These are phyloP conservation scores for Gambelia wislizenii DNA, from an alignment of 2,797 vertebrate species.

Conservation along the genomic window DNA sequence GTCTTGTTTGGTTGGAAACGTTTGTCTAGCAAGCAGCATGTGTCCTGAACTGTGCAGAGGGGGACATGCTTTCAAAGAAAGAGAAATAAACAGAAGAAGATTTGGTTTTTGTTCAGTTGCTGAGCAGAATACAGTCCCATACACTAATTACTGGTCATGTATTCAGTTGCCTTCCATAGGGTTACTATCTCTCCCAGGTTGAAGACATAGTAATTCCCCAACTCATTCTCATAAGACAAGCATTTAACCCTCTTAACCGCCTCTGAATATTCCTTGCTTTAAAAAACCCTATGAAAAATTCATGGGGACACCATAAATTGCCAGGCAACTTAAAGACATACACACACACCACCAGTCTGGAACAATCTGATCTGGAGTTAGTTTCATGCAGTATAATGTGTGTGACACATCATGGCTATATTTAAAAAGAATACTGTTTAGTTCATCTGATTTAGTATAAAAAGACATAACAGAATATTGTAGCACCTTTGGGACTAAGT, in stretches of 20 bases:
- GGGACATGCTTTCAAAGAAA: constrained; percentile 78
- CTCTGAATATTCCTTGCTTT: neutral
- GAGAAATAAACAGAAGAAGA: constrained; percentile 59
- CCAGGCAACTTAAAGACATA: no score
- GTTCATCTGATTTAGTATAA: no score
- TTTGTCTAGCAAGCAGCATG: constrained; percentile 65
- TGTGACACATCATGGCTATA: no score
- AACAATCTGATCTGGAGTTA: neutral
- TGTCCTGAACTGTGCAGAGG: constrained; percentile 64
- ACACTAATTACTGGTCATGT: constrained; percentile 33
- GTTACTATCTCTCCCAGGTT: neutral
- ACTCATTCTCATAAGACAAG: neutral
- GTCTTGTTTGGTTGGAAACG: constrained; percentile 72
- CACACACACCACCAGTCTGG: neutral
- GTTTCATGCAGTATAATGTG: neutral
- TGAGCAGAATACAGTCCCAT: constrained; percentile 55
- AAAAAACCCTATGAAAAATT: no score
- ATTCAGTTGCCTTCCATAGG: constrained; percentile 36
- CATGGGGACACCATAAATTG: no score
- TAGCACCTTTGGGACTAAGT: no score
- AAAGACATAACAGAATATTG: neutral
- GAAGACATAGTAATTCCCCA: neutral
- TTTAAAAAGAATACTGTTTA: no score
- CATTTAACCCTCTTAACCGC: neutral
- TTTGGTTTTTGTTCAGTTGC: neutral